Evolutionary conservation across 2,113 vertebrate species (phyloP).

Genomic region (Festucalex cinctus): DNA sequence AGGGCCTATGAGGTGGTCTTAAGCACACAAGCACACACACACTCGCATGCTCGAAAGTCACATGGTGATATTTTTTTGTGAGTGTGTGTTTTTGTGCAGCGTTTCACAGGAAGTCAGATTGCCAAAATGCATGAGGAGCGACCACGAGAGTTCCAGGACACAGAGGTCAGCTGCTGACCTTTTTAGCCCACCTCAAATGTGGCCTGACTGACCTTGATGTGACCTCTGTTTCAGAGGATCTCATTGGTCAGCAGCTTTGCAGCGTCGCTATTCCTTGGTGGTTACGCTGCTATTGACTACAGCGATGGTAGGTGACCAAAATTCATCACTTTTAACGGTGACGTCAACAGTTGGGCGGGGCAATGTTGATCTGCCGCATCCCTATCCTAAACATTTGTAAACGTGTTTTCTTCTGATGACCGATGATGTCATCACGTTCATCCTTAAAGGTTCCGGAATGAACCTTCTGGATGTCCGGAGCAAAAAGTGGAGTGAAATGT

Average conservation of each 20-base stretch:
- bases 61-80: not conserved
- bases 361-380: no score
- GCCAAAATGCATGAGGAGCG: slow-evolving; percentile 81
- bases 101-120: slow-evolving; percentile 97
- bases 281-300: slow-evolving; percentile 84
- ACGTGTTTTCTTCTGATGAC: not conserved
- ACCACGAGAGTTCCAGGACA: slow-evolving; percentile 72
- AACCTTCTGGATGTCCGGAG: slow-evolving; percentile 85
- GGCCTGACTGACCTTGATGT: not conserved
- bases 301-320: slow-evolving; percentile 80
- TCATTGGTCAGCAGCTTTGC: slow-evolving; percentile 95
- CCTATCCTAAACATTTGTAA: no score
- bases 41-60: not conserved
- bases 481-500: slow-evolving; percentile 79
- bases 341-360: not conserved
- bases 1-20: slow-evolving; percentile 85
- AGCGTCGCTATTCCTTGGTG: slow-evolving; percentile 88
- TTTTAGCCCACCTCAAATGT: not conserved
- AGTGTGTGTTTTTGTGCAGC: slow-evolving; percentile 72
- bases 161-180: slow-evolving; percentile 79
- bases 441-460: slow-evolving; percentile 87
- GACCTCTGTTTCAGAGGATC: slow-evolving; percentile 80
- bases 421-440: not conserved
- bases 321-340: not conserved
- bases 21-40: not conserved